Evolutionary conservation across 2,888 invertebrate genomes (phyloP).

Genomic region (Margaritifera margaritifera): DNA sequence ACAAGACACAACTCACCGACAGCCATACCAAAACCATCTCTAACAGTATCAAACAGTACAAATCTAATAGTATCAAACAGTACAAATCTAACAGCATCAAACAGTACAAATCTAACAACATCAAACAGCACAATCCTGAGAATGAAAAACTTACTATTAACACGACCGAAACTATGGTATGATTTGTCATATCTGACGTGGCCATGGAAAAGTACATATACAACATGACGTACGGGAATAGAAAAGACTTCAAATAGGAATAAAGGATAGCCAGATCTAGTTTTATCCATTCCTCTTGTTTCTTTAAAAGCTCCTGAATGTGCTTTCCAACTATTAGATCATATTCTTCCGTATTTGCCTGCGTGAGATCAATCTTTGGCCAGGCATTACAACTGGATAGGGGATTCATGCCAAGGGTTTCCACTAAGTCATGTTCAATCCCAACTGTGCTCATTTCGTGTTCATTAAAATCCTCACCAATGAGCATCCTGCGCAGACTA

Average conservation of each 20-base stretch:
- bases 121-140: no score
- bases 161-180: constrained; percentile 30
- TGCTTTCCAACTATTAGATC: constrained; percentile 38
- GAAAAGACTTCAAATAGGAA: constrained; percentile 31
- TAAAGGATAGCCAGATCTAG: constrained; percentile 19
- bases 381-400: constrained; percentile 12
- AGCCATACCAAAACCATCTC: constrained; percentile 45
- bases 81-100: no score
- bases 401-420: constrained; percentile 27
- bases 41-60: constrained; percentile 26
- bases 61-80: no score
- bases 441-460: constrained; percentile 44
- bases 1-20: constrained; percentile 35
- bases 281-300: constrained; percentile 9
- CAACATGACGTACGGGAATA: constrained; percentile 31
- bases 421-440: constrained; percentile 45
- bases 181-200: constrained; percentile 2
- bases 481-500: constrained; percentile 36
- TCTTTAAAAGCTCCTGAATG: constrained; percentile 27
- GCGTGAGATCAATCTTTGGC: constrained; percentile 24
- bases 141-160: constrained; percentile 22
- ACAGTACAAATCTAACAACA: no score
- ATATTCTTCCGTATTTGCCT: constrained; percentile 38
- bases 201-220: constrained; percentile 24
- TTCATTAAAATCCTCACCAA: constrained; percentile 37